Percentiles rank a stretch among this genome's conserved stretches.
phyloP scores from a whole-genome alignment of 2,113 vertebrate species.

The Myotis lucifugus region DNA sequence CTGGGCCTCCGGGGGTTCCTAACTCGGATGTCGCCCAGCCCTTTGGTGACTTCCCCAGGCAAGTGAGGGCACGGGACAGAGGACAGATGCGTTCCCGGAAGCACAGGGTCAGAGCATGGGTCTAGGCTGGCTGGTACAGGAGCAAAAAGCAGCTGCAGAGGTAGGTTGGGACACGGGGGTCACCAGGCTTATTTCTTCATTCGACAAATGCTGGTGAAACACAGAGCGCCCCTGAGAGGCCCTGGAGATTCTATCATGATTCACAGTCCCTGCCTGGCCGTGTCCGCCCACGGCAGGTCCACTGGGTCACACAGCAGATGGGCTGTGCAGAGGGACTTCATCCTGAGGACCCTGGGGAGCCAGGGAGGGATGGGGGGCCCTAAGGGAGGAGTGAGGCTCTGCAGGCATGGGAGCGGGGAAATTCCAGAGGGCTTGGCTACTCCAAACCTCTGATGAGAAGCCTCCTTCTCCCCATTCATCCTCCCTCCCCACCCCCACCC shows the following conservation, averaged over 20 bases:
- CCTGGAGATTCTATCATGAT: neutral
- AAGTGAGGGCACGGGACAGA: neutral
- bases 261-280: neutral
- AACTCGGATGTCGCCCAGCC: neutral
- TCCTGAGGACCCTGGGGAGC: neutral
- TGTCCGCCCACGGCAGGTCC: neutral
- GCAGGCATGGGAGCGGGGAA: rapidly evolving
- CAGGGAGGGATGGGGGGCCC: rapidly evolving
- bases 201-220: neutral
- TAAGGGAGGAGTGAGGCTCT: neutral
- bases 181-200: neutral
- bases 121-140: neutral
- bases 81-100: neutral
- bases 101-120: neutral
- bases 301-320: rapidly evolving
- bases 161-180: neutral
- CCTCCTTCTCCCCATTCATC: no score
- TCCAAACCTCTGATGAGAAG: neutral
- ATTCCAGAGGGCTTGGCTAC: neutral
- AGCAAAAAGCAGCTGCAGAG: neutral
- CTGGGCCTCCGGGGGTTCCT: neutral
- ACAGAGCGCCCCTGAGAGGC: neutral
- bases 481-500: neutral
- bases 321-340: neutral
- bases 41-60: neutral